phyloP scores from a whole-genome alignment of 2,888 invertebrate genomes.

The Fragum fragum region DNA sequence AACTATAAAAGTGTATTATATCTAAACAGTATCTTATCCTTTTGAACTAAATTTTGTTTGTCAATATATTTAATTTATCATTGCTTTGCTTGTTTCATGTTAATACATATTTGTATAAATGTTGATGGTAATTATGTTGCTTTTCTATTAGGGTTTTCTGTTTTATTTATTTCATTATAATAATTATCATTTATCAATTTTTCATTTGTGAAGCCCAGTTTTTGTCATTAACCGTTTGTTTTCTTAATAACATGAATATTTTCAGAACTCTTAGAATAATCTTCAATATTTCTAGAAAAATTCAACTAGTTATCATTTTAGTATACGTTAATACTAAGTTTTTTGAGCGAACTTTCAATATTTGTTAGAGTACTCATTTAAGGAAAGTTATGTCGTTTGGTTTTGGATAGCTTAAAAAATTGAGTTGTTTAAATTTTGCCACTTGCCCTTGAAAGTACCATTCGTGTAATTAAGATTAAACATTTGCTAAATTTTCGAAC shows the following conservation, averaged over 20 bases:
- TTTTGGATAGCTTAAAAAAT: too few relatives aligned
- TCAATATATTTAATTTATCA: constrained; percentile 29
- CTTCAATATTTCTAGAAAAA: too few relatives aligned
- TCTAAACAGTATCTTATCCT: background rate
- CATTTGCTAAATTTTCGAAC: background rate
- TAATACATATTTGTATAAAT: constrained; percentile 20
- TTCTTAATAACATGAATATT: background rate
- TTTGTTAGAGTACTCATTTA: too few relatives aligned
- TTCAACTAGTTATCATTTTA: too few relatives aligned
- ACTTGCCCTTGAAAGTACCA: too few relatives aligned
- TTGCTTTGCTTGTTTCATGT: constrained; percentile 34
- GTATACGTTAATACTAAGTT: too few relatives aligned
- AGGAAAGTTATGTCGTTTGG: too few relatives aligned
- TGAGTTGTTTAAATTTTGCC: too few relatives aligned
- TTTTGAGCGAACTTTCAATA: too few relatives aligned
- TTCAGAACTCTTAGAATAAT: too few relatives aligned
- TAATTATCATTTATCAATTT: constrained; percentile 1
- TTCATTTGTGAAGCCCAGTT: background rate
- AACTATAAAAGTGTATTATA: background rate
- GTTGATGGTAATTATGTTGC: constrained; percentile 25
- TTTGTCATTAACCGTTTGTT: background rate
- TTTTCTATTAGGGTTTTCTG: constrained; percentile 9
- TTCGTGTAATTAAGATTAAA: too few relatives aligned
- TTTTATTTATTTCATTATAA: constrained; percentile 14
- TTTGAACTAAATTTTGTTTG: constrained; percentile 4